Evolutionary conservation across 2,113 vertebrate species (phyloP), one percentile per base, ranked within the genome.

Genomic region (Heterochromis multidens): DNA sequence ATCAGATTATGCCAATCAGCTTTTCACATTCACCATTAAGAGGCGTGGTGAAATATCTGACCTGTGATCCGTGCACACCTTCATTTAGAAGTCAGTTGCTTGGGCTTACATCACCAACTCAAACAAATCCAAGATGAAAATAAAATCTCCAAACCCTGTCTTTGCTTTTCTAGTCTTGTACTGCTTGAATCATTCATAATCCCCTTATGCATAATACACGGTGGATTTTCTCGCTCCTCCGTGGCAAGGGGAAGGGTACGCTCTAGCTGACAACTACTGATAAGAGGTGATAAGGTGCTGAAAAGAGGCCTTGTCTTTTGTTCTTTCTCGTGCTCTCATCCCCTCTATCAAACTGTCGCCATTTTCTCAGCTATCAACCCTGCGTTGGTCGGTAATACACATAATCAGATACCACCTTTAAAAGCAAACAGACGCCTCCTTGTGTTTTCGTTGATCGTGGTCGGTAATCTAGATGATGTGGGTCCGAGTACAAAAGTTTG

Each of bases 111-210:
- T 92, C 89, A 92, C 79, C 35, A 10, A 31, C 80, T n/a, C 17
- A 80, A 80, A 54, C 49, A 5, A 12, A 79, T 49, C 77, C 21
- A 16, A 83, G 80, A 80, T 40, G 49, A 77, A 83, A 81, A 57
- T 49, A 82, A 58, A 77, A 61, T 37, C 60, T 76, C 83, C 43
- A 86, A 88, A 91, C 52, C 85, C 80, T 77, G 14, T 13, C 21
- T 76, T 54, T 43, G 6, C 81, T 84, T 58, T 77, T 72, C 72
- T 54, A 83, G 58, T 61, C 81, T 5, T 77, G 79, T 63, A 82
- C 63, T 1, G 29, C 60, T 88, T 90, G 31, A 94, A 89, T 93
- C 81, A 88, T 94, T 91, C 59, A 89, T 91, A 95, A 94, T 92
- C 83, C 89, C 81, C 59, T 94, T 82, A 90, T 93, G 88, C 84